Base-by-base conservation (phyloP, 2,888 invertebrate species). In the Galeruca laticollis region DNA sequence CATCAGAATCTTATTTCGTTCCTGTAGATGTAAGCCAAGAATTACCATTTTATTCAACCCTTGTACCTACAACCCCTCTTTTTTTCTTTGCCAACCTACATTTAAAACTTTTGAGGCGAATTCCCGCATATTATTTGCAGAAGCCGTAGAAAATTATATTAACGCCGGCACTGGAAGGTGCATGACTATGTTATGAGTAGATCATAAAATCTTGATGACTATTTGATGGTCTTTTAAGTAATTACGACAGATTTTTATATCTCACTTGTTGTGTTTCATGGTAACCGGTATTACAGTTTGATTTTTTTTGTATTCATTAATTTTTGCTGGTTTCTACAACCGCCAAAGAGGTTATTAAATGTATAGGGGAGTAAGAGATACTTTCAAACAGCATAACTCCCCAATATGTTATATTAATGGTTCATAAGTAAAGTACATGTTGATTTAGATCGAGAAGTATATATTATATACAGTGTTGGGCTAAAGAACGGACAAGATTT, bases 111-210 rank as follows among this genome's bases (percentile, higher is more conserved):
- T n/a, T n/a, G n/a, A n/a, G n/a, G 13, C 35, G 6, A 21, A 64
- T 64, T 65, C n/a, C 33, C 3, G 31, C 33, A 35, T 57, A 57
- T 65, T 51, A 60, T 66, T 66, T 26, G 59, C 15, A 5, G 15
- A 56, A 11, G 10, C 18, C n/a, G n/a, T 11, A 18, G 15, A 31
- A 35, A 59, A 37, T 43, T 56, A 26, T 21, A 15, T 4, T 33
- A 63, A 11, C 33, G 26, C 61, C 72, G 74, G 66, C 74, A 64
- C 73, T 74, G 74, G 60, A 64, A 74, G 70, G 70, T 78, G 77
- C 78, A 81, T 79, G 82, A 80, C 82, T 82, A 82, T 80, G 82
- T 83, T 83, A 83, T 80, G 83, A 82, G 81, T 79, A 80, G 82
- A 79, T 81, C 83, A 80, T 83, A 83, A 83, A 83, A 82, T 77